Base-by-base conservation (phyloP, 2,113 vertebrate genomes). In the Rhinogobius similis region DNA sequence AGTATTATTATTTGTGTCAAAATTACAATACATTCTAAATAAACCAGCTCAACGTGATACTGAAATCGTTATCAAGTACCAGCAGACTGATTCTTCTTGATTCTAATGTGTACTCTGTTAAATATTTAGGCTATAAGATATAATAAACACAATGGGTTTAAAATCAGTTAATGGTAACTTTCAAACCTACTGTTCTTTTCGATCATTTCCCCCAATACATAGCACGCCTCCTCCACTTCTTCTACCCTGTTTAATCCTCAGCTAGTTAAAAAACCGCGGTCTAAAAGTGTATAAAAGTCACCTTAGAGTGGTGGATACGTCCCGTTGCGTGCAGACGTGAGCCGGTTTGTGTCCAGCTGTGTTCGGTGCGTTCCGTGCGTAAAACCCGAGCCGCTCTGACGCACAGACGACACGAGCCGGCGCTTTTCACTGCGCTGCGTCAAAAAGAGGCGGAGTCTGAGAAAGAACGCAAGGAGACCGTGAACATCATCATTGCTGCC, bases 401-500 rank as follows among this genome's bases (percentile, higher is more conserved):
- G 3, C 32, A 39, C 1, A 13, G 5, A 23, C 4, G 73, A 65
- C 70, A 72, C 73, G 77, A 20, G 23, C 50, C 20, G 29, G 62
- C 18, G 71, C 67, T 67, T 58, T 68, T 68, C 43, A 63, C 24
- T 1, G 55, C 26, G 14, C 0, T n/a, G n/a, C n/a, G 12, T 46
- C 8, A 18, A 38, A 82, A 61, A 5, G 32, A n/a, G 58, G 58
- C 58, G 85, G 5, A 76, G 75, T 26, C 32, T 32, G n/a, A n/a
- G n/a, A n/a, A n/a, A 53, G 18, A 8, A 36, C 32, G 4, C 32
- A 12, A n/a, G 67, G 62, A 76, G 68, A 61, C 58, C 79, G 63
- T 78, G 77, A 83, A 82, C 80, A 39, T n/a, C 67, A 72, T 6
- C 77, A 24, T 43, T 73, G 86, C 50, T 70, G 72, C 85, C 26